Evolutionary conservation across 2,888 invertebrate species (phyloP), one percentile per base, ranked within the genome.

Genomic region (Ctena decussata): DNA sequence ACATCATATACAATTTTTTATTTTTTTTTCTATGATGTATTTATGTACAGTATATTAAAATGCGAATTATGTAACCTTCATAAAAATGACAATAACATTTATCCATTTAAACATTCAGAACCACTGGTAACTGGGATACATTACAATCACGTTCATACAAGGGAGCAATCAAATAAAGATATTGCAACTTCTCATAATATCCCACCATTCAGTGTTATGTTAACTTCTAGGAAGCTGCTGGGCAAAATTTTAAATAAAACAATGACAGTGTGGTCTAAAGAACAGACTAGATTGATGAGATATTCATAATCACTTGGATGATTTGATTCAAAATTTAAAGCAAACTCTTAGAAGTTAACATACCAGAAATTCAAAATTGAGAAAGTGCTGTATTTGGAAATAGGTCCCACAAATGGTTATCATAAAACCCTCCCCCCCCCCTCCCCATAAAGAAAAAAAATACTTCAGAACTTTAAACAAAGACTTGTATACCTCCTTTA

Each of bases 1-100:
- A 72, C 72, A 72, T 24, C 60, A 79, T 76, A 85, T 82, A 80
- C 76, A 71, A 35, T 88, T 84, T 84, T 86, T 85, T 85, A 83
- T 84, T 87, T n/a, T n/a, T 82, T 86, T 85, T 84, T 83, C 86
- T 87, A 90, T 90, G 89, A 86, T 85, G 85, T 72, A 3, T 80
- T n/a, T 89, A 87, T 90, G 82, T 90, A 90, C 87, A 87, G 81
- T 81, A 82, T 86, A 86, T 84, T 85, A 90, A 87, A 90, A 90
- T 90, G 89, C 87, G 87, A 90, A 84, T 80, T 80, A 69, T 74
- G 83, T 83, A 87, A 82, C 77, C 77, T 85, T 82, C 72, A 77
- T 80, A 80, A 83, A n/a, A 84, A 84, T 84, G 82, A 83, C 80
- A 85, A 77, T 81, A 80, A 80, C 85, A 78, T 75, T 80, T 69